Percentiles rank a stretch among this genome's conserved stretches.
phyloP scores from a whole-genome alignment of 2,113 vertebrate species.

The Carassius gibelio region DNA sequence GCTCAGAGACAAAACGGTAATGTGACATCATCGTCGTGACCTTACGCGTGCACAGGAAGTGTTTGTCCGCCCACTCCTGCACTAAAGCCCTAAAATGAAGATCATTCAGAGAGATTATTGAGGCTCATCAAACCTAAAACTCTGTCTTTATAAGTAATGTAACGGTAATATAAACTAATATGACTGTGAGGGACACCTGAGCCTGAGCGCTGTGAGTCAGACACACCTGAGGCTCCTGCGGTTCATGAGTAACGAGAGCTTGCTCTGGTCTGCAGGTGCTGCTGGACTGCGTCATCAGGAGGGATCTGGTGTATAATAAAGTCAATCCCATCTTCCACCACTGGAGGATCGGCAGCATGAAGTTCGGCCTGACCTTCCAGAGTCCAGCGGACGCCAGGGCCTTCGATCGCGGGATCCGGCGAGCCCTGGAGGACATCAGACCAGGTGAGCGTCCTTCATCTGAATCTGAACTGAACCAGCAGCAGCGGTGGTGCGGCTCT shows the following conservation, averaged over 20 bases:
- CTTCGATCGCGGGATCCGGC: slow-evolving; percentile 95
- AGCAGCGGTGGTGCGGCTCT: too few species aligned
- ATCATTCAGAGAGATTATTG: too few species aligned
- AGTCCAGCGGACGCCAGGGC: slow-evolving; percentile 97
- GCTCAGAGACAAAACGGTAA: slow-evolving; percentile 99
- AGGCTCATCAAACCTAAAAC: too few species aligned
- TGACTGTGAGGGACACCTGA: too few species aligned
- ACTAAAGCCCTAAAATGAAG: too few species aligned
- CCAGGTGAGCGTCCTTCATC: slow-evolving; percentile 79
- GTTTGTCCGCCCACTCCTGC: slow-evolving; percentile 30
- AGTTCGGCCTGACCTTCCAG: slow-evolving; percentile 99
- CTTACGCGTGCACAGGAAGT: slow-evolving; percentile 62
- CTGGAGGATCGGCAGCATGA: slow-evolving; percentile 98
- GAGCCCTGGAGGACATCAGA: slow-evolving; percentile 94
- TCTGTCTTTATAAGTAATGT: too few species aligned
- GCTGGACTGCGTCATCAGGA: slow-evolving; percentile 96
- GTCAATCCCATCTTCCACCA: slow-evolving; percentile 99
- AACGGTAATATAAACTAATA: too few species aligned
- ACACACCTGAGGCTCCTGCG: too few species aligned
- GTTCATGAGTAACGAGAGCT: too few species aligned
- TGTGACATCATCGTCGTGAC: slow-evolving; percentile 6
- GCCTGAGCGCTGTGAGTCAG: too few species aligned
- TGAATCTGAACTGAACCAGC: too few species aligned
- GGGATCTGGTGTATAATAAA: slow-evolving; percentile 96
- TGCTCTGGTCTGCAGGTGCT: slow-evolving; percentile 79